Evolutionary conservation across 2,888 invertebrate genomes (phyloP).

Genomic region (Archips xylosteana): DNA sequence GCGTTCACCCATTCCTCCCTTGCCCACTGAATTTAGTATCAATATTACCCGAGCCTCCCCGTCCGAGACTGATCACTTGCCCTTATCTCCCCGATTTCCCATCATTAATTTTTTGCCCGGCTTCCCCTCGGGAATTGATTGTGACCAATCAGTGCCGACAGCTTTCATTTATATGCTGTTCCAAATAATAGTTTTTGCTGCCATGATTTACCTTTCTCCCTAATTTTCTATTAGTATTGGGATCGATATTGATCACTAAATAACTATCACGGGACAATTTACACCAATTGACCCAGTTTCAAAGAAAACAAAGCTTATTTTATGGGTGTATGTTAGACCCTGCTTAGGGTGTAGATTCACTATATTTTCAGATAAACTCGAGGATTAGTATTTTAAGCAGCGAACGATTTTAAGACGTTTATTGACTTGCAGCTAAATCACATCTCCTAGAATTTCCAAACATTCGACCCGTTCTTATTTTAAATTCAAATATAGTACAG

Average conservation of each 20-base stretch:
- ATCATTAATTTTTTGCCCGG: slow-evolving; percentile 73
- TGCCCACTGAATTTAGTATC: slow-evolving; percentile 59
- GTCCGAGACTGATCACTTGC: slow-evolving; percentile 58
- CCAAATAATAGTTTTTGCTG: slow-evolving; percentile 44
- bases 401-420: too few relatives aligned
- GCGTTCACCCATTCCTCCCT: slow-evolving; percentile 25
- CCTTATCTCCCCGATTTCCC: slow-evolving; percentile 66
- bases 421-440: too few relatives aligned
- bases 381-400: too few relatives aligned
- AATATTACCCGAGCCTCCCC: slow-evolving; percentile 59
- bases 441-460: too few relatives aligned
- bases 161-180: slow-evolving; percentile 59
- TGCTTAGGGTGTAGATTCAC: too few relatives aligned
- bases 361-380: too few relatives aligned
- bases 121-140: slow-evolving; percentile 64
- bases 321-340: too few relatives aligned
- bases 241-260: background rate
- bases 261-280: too few relatives aligned
- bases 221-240: slow-evolving; percentile 42
- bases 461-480: too few relatives aligned
- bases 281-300: too few relatives aligned
- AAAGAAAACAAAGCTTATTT: too few relatives aligned
- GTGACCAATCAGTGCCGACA: slow-evolving; percentile 66
- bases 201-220: slow-evolving; percentile 56
- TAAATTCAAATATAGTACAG: too few relatives aligned